These are phyloP conservation scores for Rattus norvegicus DNA, from an alignment of 2,113 vertebrate genomes.

Conservation along the genomic window GRCr8 NC_086033.1:71484001-71484500, in stretches of 20 bases:
- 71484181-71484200: too few relatives aligned
- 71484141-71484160: neutral
- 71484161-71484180: neutral
- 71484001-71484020: neutral
- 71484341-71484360: neutral
- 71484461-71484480: neutral
- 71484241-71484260: neutral
- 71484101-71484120: neutral
- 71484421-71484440: neutral
- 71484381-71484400: neutral
- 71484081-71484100: neutral
- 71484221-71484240: neutral
- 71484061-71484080: neutral
- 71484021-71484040: neutral
- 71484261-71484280: neutral
- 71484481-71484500: neutral
- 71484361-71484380: neutral
- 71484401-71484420: neutral
- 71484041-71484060: neutral
- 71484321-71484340: neutral
- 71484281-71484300: neutral
- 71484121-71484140: fast-evolving
- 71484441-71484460: neutral
- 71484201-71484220: neutral
- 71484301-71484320: neutral